A percentile compares a stretch with the other conserved stretches of the same genome.
These are phyloP conservation scores for Delia radicum DNA, from an alignment of 1,140 invertebrate genomes.

Conservation along the genomic window DNA sequence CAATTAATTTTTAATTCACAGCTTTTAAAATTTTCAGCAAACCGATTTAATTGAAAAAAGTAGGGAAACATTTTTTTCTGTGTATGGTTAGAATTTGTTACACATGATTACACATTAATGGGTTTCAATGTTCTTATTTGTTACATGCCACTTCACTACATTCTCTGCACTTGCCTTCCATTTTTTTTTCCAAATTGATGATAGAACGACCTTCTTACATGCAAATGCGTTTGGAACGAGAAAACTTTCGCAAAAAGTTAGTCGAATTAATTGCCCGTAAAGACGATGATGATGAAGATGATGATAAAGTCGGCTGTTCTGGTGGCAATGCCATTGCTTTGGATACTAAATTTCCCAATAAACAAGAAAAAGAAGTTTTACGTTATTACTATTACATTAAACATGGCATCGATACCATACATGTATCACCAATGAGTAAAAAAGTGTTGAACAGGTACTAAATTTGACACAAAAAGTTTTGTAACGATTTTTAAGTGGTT, in stretches of 20 bases:
- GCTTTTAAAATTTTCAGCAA: too few species aligned
- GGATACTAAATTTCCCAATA: conserved; percentile 59
- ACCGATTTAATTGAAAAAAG: too few species aligned
- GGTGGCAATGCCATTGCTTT: conserved; percentile 59
- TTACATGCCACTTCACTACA: neutral
- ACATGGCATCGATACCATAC: conserved; percentile 82
- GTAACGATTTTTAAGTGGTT: neutral
- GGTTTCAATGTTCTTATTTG: neutral
- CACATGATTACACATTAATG: neutral
- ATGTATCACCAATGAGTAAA: conserved; percentile 76
- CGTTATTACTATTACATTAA: conserved; percentile 89
- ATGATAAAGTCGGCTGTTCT: conserved; percentile 29
- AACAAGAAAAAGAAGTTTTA: conserved; percentile 69
- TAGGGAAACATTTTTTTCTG: neutral
- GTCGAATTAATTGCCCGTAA: conserved; percentile 69
- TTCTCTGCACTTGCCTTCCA: neutral
- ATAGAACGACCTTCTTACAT: conserved; percentile 62
- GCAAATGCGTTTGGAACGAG: conserved; percentile 70
- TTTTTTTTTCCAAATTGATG: neutral
- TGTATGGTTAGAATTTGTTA: neutral
- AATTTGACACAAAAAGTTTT: neutral
- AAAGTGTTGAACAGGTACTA: conserved; percentile 62
- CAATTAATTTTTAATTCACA: too few species aligned
- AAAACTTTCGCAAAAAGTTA: conserved; percentile 78
- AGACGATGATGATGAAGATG: conserved; percentile 51